Percentiles rank a stretch among this genome's conserved stretches.
Conservation (phyloP, 2,888 invertebrate genomes). For the Nymphalis urticae region DNA sequence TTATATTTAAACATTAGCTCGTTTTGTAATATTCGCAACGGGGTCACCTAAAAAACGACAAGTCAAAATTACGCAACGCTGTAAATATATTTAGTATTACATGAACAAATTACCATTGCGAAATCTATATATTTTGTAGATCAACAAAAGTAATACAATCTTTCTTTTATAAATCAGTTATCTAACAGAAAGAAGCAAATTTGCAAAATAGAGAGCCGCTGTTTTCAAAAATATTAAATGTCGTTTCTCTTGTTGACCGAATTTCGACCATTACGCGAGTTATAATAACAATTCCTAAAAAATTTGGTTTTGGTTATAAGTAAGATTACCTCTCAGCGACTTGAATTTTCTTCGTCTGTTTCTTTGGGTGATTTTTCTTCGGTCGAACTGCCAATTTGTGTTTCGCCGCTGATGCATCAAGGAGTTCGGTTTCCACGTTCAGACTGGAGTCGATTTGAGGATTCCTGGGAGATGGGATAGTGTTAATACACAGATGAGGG, state of each 20-base stretch:
- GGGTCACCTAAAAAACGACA: conserved; percentile 38
- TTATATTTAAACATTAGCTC: conserved; percentile 25
- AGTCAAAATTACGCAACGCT: conserved; percentile 36
- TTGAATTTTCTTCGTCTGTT: conserved; percentile 44
- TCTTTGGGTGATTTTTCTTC: conserved; percentile 83
- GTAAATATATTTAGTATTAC: conserved; percentile 10
- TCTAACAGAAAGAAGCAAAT: too few species aligned
- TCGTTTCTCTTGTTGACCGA: too few species aligned
- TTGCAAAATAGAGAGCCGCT: too few species aligned
- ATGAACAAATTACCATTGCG: conserved; percentile 7
- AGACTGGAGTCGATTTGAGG: conserved; percentile 82
- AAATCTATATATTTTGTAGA: not conserved
- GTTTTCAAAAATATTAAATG: too few species aligned
- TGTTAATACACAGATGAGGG: conserved; percentile 43
- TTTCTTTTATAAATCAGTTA: too few species aligned
- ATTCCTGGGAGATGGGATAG: conserved; percentile 71
- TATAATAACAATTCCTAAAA: too few species aligned
- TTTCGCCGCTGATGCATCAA: conserved; percentile 88
- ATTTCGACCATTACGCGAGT: too few species aligned
- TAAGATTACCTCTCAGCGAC: conserved; percentile 42
- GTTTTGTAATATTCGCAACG: conserved; percentile 38
- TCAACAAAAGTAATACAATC: too few species aligned
- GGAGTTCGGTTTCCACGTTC: conserved; percentile 80
- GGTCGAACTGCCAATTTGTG: conserved; percentile 89
- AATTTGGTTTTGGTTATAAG: too few species aligned